phyloP scores from a whole-genome alignment of 1,140 invertebrate species.

The Hypsibius dujardini region DNA sequence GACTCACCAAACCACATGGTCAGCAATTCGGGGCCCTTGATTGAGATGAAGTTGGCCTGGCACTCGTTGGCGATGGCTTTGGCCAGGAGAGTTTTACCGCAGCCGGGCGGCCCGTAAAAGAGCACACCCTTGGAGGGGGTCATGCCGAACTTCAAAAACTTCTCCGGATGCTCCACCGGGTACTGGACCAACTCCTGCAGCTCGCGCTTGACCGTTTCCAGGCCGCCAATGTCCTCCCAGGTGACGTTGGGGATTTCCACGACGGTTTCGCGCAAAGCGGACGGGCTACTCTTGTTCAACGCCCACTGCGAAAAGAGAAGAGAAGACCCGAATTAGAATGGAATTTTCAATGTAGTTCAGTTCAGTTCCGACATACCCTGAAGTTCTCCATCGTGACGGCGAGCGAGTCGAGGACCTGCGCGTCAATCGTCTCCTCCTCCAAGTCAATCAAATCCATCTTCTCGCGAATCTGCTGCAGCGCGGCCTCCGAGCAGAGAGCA shows the following conservation, averaged over 20 bases:
- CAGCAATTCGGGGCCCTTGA: conserved; percentile 93
- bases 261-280: conserved; percentile 87
- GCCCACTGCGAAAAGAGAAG: conserved; percentile 51
- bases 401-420: conserved; percentile 85
- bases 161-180: conserved; percentile 98
- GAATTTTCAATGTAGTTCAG: conserved; percentile 8
- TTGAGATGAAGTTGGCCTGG: conserved; percentile 98
- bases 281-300: conserved; percentile 91
- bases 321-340: conserved; percentile 18
- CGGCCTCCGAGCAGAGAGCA: conserved; percentile 93
- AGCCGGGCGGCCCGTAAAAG: conserved; percentile 93
- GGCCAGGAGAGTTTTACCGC: conserved; percentile 87
- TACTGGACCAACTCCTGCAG: conserved; percentile 95
- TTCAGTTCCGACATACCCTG: conserved; percentile 43
- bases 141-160: conserved; percentile 99
- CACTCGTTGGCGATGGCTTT: conserved; percentile 99
- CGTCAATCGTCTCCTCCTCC: conserved; percentile 97
- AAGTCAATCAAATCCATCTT: conserved; percentile 99
- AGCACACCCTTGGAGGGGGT: conserved; percentile 92
- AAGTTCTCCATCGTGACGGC: conserved; percentile 99
- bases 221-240: conserved; percentile 92
- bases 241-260: conserved; percentile 92
- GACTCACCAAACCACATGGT: conserved; percentile 99
- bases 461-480: conserved; percentile 97
- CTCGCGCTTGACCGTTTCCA: conserved; percentile 90